A percentile compares a stretch with the other conserved stretches of the same genome.
These are phyloP conservation scores for Nansenia antarctica DNA, from an alignment of 2,113 vertebrate species.

Conservation along the genomic window DNA sequence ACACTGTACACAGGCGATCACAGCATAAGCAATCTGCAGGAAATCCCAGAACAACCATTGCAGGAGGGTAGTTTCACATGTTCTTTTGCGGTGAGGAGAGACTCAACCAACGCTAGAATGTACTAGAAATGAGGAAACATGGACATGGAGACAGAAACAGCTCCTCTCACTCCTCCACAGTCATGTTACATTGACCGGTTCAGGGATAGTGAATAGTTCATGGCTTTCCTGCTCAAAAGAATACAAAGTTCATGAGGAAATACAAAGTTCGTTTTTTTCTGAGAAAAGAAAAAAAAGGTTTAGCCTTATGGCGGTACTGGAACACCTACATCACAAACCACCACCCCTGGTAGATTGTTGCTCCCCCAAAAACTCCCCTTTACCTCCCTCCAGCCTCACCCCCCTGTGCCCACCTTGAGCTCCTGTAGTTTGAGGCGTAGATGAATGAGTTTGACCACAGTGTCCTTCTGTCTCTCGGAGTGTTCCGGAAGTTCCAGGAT, in stretches of 20 bases:
- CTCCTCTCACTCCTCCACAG: background rate
- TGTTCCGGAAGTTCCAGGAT: slow-evolving; percentile 93
- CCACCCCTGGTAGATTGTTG: background rate
- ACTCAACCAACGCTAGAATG: background rate
- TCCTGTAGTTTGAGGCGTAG: slow-evolving; percentile 96
- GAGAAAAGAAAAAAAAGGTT: background rate
- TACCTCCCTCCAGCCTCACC: too few relatives aligned
- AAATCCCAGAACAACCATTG: too few relatives aligned
- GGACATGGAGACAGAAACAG: background rate
- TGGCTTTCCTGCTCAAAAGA: background rate
- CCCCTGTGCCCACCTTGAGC: slow-evolving; percentile 80
- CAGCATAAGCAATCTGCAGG: too few relatives aligned
- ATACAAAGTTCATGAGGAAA: background rate
- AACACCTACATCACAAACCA: too few relatives aligned
- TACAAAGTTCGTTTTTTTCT: background rate
- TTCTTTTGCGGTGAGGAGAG: background rate
- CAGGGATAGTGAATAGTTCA: background rate
- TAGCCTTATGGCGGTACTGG: background rate
- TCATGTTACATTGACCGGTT: background rate
- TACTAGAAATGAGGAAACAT: background rate
- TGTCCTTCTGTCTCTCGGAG: slow-evolving; percentile 93
- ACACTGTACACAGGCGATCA: background rate
- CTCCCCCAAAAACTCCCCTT: background rate
- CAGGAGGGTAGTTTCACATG: background rate
- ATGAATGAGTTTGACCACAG: slow-evolving; percentile 94